Conservation (phyloP, 2,888 invertebrate species). For the Exocentrus adspersus region DNA sequence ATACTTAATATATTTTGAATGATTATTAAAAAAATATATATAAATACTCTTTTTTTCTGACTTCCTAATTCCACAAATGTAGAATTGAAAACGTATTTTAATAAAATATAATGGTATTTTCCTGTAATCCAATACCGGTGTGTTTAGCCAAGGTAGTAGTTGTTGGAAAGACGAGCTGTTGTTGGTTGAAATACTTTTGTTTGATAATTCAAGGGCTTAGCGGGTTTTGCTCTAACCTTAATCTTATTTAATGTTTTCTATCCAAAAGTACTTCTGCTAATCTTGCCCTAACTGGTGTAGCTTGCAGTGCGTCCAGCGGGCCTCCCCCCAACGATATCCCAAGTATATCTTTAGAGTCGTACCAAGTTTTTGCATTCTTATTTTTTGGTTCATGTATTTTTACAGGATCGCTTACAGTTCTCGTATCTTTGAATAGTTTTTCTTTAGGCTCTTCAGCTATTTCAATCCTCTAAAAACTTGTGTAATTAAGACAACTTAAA, state of each 20-base stretch:
- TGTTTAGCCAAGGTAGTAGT: too few relatives aligned
- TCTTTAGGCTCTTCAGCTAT: constrained; percentile 33
- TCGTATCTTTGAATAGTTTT: constrained; percentile 11
- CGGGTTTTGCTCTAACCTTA: constrained; percentile 27
- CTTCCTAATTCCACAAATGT: too few relatives aligned
- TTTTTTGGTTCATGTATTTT: constrained; percentile 64
- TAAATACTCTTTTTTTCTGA: too few relatives aligned
- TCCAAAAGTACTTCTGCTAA: constrained; percentile 44
- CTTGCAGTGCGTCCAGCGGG: constrained; percentile 65
- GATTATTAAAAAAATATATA: too few relatives aligned
- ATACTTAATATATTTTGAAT: too few relatives aligned
- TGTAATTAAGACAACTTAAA: not conserved
- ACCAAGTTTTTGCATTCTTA: constrained; percentile 65
- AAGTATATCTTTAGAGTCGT: constrained; percentile 68
- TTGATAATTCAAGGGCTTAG: too few relatives aligned
- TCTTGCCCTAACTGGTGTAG: constrained; percentile 60
- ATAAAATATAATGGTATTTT: too few relatives aligned
- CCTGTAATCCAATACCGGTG: too few relatives aligned
- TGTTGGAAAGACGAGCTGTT: too few relatives aligned
- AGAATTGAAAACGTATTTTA: too few relatives aligned
- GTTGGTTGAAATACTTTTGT: too few relatives aligned
- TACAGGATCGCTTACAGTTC: constrained; percentile 49
- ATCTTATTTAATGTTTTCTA: too few relatives aligned
- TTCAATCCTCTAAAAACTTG: constrained; percentile 31
- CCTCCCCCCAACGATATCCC: constrained; percentile 72